Evolutionary conservation across 2,888 invertebrate species (phyloP).

Genomic region (Subacronicta megacephala): DNA sequence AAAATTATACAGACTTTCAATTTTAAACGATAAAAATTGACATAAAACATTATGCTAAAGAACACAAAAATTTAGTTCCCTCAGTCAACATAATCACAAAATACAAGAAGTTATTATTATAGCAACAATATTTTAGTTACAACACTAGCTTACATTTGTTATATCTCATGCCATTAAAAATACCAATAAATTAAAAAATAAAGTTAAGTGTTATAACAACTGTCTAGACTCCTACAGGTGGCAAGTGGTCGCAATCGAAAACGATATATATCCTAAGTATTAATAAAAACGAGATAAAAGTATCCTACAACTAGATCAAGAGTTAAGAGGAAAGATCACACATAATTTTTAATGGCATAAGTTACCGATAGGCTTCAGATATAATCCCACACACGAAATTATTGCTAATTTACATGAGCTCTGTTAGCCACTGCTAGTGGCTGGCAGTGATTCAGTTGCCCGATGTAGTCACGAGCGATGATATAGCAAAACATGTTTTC

Average conservation of each 20-base stretch:
- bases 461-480: slow-evolving; percentile 13
- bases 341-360: slow-evolving; percentile 61
- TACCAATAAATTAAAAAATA: slow-evolving; percentile 52
- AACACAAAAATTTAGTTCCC: slow-evolving; percentile 55
- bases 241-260: slow-evolving; percentile 52
- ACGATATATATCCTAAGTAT: slow-evolving; percentile 43
- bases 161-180: slow-evolving; percentile 63
- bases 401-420: slow-evolving; percentile 8
- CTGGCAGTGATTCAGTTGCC: slow-evolving; percentile 30
- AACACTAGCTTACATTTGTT: slow-evolving; percentile 54
- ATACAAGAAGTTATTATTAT: slow-evolving; percentile 45
- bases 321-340: slow-evolving; percentile 36
- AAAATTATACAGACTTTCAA: slow-evolving; percentile 44
- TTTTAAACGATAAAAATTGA: slow-evolving; percentile 52
- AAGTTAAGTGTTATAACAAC: slow-evolving; percentile 50
- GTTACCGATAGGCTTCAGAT: slow-evolving; percentile 33
- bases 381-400: slow-evolving; percentile 21
- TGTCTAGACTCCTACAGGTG: slow-evolving; percentile 47
- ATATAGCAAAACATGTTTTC: slow-evolving; percentile 4
- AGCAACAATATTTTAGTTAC: slow-evolving; percentile 55
- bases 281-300: slow-evolving; percentile 42
- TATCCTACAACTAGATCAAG: slow-evolving; percentile 39
- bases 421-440: slow-evolving; percentile 1
- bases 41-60: slow-evolving; percentile 46
- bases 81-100: slow-evolving; percentile 61